phyloP scores from a whole-genome alignment of 2,888 invertebrate genomes.

The Clunio marinus region DNA sequence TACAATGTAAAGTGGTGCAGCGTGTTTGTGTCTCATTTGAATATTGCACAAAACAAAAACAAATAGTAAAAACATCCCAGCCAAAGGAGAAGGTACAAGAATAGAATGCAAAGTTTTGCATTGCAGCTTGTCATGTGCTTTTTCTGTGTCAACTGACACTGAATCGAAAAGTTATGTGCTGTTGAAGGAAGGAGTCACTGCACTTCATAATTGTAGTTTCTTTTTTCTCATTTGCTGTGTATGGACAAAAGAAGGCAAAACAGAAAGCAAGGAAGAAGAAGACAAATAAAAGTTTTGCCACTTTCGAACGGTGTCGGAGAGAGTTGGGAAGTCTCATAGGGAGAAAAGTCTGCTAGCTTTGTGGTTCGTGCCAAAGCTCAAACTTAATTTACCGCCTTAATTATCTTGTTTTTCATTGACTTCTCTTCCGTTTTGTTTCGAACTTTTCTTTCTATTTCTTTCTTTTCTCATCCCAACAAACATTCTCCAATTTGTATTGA shows the following conservation, averaged over 20 bases:
- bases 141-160: background rate
- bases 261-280: background rate
- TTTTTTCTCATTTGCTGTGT: too few species aligned
- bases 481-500: conserved; percentile 15
- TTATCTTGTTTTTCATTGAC: conserved; percentile 1
- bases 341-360: background rate
- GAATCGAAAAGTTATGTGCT: background rate
- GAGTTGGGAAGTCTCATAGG: background rate
- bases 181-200: too few species aligned
- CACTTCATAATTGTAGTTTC: too few species aligned
- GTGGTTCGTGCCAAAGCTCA: background rate
- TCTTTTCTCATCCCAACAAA: too few species aligned
- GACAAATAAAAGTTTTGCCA: background rate
- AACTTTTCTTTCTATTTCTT: background rate
- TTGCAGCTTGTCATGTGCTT: background rate
- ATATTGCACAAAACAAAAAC: background rate
- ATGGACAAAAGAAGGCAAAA: too few species aligned
- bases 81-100: too few species aligned
- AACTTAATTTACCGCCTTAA: background rate
- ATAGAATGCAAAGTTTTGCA: background rate
- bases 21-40: background rate
- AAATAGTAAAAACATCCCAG: background rate
- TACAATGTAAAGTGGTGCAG: too few species aligned
- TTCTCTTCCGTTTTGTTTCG: background rate
- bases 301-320: background rate